These are phyloP conservation scores for Anas capensis DNA, from an alignment of 2,797 vertebrate genomes.

Conservation along the genomic window DNA sequence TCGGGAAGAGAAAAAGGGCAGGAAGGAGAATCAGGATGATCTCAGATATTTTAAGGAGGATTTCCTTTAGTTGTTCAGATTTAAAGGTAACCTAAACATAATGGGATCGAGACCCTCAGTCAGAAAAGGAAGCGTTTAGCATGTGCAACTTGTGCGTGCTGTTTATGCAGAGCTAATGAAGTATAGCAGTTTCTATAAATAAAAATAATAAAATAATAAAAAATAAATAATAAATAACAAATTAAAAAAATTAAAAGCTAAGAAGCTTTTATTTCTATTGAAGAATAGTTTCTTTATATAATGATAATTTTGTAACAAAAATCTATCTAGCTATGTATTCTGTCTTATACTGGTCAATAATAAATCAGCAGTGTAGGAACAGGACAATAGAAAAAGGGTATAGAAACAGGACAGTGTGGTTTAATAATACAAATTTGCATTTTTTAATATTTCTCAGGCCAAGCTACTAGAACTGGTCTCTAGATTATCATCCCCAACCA, in stretches of 20 bases:
- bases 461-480: neutral
- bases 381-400: neutral
- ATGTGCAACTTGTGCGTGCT: rapidly evolving
- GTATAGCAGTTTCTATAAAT: neutral
- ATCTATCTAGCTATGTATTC: neutral
- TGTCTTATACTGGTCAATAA: neutral
- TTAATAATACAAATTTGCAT: neutral
- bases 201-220: too few relatives aligned
- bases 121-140: neutral
- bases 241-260: too few relatives aligned
- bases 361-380: neutral
- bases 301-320: neutral
- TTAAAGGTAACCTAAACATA: neutral
- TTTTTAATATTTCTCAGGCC: neutral
- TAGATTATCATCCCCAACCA: neutral
- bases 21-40: neutral
- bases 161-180: neutral
- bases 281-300: neutral
- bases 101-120: rapidly evolving
- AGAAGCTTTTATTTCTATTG: neutral
- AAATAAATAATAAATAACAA: too few relatives aligned
- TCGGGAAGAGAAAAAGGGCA: neutral
- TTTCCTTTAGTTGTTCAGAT: conserved; percentile 12
- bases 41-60: neutral
- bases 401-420: neutral